Base-by-base conservation (phyloP, 2,797 vertebrate genomes). In the Cyprinodon diabolis region DNA sequence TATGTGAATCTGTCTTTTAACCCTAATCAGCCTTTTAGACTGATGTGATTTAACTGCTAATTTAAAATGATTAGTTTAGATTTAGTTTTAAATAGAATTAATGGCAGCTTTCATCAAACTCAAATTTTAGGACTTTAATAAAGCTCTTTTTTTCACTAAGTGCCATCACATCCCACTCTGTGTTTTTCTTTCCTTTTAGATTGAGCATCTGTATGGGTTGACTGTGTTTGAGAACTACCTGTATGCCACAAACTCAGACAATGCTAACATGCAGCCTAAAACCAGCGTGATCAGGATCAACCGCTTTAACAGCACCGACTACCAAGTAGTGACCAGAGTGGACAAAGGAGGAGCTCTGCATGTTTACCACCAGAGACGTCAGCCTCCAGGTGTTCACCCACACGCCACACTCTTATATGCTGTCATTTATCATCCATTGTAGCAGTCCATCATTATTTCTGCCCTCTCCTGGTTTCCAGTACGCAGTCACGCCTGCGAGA, bases 141-240 rank as follows among this genome's bases (percentile, higher is more conserved):
- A 47, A 47, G 21, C 25, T n/a, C 12, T 48, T 74, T 6, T 2
- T 54, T 66, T 49, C n/a, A 62, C 48, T 62, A 1, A 45, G 9
- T 45, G 4, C 21, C 7, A 19, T 56, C 2, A n/a, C 17, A 21
- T 40, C 51, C 8, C 3, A n/a, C 14, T 17, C 13, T 7, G 25
- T 54, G 68, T 72, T n/a, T 57, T 0, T 70, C 19, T 63, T 3
- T 75, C 45, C 23, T 72, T n/a, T 72, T 48, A 99, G 97, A 98
- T 99, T 0, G 98, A 99, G 19, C 97, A 99, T 83, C 93, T 99
- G 56, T 99, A 99, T 0, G 96, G 97, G 3, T 93, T 99, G 82
- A 99, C 97, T 0, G 97, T 99, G 67, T 99, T 99, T 2, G 98
- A 99, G 94, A 99, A 99, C 84, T 99, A 98, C 75, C 95, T 99